Conservation (phyloP, 2,797 vertebrate species). For the Sebastes matsubarae region DNA sequence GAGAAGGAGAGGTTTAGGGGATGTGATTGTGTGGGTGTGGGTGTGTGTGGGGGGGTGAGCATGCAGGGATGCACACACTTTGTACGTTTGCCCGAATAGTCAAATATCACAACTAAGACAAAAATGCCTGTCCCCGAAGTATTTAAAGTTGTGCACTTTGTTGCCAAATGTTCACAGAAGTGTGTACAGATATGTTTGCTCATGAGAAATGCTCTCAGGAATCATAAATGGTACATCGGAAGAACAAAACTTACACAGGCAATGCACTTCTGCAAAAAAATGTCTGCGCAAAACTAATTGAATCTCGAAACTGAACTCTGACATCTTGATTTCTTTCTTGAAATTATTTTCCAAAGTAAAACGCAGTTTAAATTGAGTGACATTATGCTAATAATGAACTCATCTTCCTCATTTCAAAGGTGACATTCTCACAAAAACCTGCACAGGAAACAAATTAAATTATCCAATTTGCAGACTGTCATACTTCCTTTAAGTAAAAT, state of each 20-base stretch:
- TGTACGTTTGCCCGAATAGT: slow-evolving; percentile 42
- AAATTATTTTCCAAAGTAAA: slow-evolving; percentile 1
- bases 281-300: not conserved
- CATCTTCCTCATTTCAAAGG: not conserved
- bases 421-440: slow-evolving; percentile 13
- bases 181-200: slow-evolving; percentile 34
- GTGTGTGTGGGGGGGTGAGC: not conserved
- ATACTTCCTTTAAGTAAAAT: slow-evolving; percentile 4
- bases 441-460: slow-evolving; percentile 19
- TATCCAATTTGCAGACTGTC: slow-evolving; percentile 21
- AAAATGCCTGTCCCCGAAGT: slow-evolving; percentile 32
- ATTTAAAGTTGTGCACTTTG: slow-evolving; percentile 32
- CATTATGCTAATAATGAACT: not conserved
- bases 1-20: slow-evolving; percentile 8
- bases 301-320: slow-evolving; percentile 9
- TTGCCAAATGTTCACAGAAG: slow-evolving; percentile 43
- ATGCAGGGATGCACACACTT: slow-evolving; percentile 36
- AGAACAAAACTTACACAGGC: not conserved
- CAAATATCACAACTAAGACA: slow-evolving; percentile 52
- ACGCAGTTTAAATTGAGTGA: not conserved
- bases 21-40: not conserved
- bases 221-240: not conserved
- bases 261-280: slow-evolving; percentile 13
- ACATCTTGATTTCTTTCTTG: not conserved
- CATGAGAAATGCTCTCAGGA: slow-evolving; percentile 11